Base-by-base conservation (phyloP, 2,797 vertebrate genomes). In the Mus minutoides region DNA sequence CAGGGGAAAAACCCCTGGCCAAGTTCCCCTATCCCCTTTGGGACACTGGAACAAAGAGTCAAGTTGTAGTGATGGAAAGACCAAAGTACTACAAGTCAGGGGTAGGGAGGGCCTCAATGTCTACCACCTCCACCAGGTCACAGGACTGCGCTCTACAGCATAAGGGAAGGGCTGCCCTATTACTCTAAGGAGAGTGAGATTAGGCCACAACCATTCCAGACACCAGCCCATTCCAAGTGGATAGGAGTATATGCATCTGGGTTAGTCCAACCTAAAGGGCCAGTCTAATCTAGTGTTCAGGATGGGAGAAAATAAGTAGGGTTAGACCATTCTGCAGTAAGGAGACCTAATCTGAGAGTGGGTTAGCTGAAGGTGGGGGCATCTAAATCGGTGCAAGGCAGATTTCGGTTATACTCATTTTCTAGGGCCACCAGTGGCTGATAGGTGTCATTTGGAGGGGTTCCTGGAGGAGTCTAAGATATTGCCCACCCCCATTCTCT, bases 231-330 rank as follows among this genome's bases (percentile, higher is more conserved):
- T 76, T 69, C 87, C 67, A 37, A 49, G 92, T 13, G 83, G 93
- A 37, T 29, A 78, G 91, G 85, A 79, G 14, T 67, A 46, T 60
- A 17, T 26, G 76, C 26, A 54, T 73, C 87, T 49, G 69, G 75
- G 21, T 83, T 77, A 88, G 77, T 84, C 83, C 94, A 75, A 86
- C 84, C 93, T 95, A 88, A n/a, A 3, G 82, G 88, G 40, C 77
- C 92, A 88, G 94, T 79, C 96, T 96, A 95, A 46, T 79, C 95
- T 95, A 97, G 88, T 64, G 88, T 64, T 93, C 21, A 21, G 62
- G 96, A 37, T 6, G 37, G 84, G 91, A 77, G 79, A 4, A n/a
- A 85, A 37, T 37, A 19, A 0, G 49, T 46, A 92, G 88, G 90
- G 88, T 26, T 11, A 3, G 60, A 56, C 69, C 93, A 86, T 60